Evolutionary conservation across 2,888 invertebrate species (phyloP), one percentile per base, ranked within the genome.

Genomic region (Lordiphosa andalusiaca): DNA sequence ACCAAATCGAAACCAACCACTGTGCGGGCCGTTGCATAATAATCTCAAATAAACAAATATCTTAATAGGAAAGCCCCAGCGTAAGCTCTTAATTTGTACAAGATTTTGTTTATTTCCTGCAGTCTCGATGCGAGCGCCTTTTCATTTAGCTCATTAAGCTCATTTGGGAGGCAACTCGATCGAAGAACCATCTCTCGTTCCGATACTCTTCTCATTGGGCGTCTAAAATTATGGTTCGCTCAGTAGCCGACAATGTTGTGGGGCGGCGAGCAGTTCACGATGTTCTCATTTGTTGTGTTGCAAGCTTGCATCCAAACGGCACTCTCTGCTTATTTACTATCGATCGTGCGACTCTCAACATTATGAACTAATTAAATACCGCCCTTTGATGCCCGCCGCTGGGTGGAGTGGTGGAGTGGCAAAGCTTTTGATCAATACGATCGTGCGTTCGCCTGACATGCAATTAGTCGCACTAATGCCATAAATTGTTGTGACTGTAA

Each of bases 11-110:
- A 41, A 55, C 42, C 41, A 53, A 40, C 62, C 85, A 85, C 73
- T 70, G 77, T 84, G 77, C 77, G 58, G 68, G 69, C 62, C 52
- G 58, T 78, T 78, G 77, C 78, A 81, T 85, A 85, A 77, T 46
- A 30, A 41, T 68, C 46, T 44, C 61, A 51, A 44, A 77, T 71
- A 61, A 82, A 77, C 64, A 65, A 72, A 63, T 55, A 57, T 54
- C 63, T 33, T 51, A 51, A 50, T 37, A 37, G 12, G 25, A 40
- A 46, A 60, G 54, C 39, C 37, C 53, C 30, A 36, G 39, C 33
- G 30, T 40, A 63, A 51, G 44, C 68, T 68, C 61, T 58, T 84
- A 77, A 85, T 85, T 84, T 81, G 40, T 44, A 66, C 84, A 78
- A 64, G 75, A 53, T 46, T 76, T 80, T 77, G 82, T 77, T 77